These are phyloP conservation scores for Strigamia crassipes DNA, from an alignment of 2,888 invertebrate genomes.

Conservation along the genomic window DNA sequence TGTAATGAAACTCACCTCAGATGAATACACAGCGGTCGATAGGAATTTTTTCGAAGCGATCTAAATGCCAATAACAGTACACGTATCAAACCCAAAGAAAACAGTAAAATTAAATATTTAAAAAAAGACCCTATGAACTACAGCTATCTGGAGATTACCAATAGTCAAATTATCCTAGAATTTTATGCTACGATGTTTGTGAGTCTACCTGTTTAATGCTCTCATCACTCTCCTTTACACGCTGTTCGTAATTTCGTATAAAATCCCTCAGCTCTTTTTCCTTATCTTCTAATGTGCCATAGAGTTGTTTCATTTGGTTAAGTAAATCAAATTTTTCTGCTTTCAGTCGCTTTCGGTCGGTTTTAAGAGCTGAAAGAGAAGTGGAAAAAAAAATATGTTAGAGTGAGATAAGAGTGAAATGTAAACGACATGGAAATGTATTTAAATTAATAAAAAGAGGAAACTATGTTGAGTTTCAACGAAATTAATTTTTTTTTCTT, in stretches of 20 bases:
- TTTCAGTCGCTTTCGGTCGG: constrained; percentile 86
- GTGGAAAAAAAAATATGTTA: constrained; percentile 10
- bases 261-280: constrained; percentile 91
- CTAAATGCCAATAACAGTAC: constrained; percentile 11
- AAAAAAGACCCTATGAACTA: neutral
- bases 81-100: neutral
- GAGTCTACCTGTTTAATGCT: constrained; percentile 62
- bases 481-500: no score
- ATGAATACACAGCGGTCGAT: neutral
- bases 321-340: constrained; percentile 91
- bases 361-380: constrained; percentile 71
- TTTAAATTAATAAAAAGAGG: neutral
- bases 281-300: constrained; percentile 90
- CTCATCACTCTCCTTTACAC: constrained; percentile 79
- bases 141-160: neutral
- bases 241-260: constrained; percentile 90
- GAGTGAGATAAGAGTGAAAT: neutral
- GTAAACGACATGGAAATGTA: neutral
- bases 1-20: neutral
- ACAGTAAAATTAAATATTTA: neutral
- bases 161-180: neutral
- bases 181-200: neutral
- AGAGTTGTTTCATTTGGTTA: constrained; percentile 92
- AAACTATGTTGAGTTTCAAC: neutral
- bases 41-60: constrained; percentile 17